Conservation (phyloP, 2,113 vertebrate genomes). For the Hyaena hyaena region DNA sequence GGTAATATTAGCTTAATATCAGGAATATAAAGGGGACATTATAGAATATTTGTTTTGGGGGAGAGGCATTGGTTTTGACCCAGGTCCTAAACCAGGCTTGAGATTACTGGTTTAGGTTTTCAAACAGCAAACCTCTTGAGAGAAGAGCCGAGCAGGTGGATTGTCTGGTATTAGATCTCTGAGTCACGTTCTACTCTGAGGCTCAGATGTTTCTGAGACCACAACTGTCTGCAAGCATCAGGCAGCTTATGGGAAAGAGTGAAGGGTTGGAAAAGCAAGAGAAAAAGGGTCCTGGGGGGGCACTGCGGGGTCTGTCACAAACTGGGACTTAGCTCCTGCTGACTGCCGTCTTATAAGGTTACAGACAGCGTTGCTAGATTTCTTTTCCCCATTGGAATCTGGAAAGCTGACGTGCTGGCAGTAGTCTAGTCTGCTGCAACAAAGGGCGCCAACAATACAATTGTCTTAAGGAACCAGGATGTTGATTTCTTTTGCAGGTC, state of each 20-base stretch:
- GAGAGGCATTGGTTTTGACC: background rate
- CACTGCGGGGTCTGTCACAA: fast-evolving
- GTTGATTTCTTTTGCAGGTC: background rate
- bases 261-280: background rate
- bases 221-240: background rate
- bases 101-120: background rate
- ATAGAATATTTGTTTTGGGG: background rate
- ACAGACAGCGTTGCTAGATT: background rate
- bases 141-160: background rate
- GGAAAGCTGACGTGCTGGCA: background rate
- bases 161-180: background rate
- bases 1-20: background rate
- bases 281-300: background rate
- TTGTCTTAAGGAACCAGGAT: background rate
- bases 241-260: background rate
- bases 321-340: fast-evolving
- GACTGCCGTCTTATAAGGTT: no score
- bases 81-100: background rate
- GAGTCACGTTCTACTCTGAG: background rate
- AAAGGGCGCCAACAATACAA: background rate
- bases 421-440: background rate
- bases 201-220: background rate
- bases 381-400: background rate
- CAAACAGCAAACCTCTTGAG: background rate
- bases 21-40: background rate